These are phyloP conservation scores for Chironex yamaguchii DNA, from an alignment of 30 jellyfish, hydroid and myxozoan species.

Conservation along the genomic window DNA sequence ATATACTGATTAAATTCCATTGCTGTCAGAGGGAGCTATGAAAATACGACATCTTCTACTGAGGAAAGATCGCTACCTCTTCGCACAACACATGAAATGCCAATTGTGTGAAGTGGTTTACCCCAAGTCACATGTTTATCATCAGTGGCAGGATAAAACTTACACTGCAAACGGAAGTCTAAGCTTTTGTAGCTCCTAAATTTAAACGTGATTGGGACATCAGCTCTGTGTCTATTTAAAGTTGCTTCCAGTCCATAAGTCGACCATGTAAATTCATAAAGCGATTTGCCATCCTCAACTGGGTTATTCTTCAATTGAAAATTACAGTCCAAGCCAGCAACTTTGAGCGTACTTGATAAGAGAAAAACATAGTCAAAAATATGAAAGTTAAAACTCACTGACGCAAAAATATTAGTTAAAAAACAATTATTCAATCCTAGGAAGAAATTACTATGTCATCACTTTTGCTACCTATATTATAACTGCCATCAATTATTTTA, in stretches of 20 bases:
- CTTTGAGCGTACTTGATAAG: constrained; percentile 57
- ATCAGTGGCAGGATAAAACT: constrained; percentile 86
- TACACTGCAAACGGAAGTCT: constrained; percentile 87
- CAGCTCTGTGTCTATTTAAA: constrained; percentile 79
- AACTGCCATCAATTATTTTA: no score
- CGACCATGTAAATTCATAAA: constrained; percentile 90
- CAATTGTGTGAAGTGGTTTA: constrained; percentile 59
- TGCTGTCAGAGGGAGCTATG: no score
- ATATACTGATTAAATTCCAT: no score
- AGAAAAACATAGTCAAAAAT: neutral
- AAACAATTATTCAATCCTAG: neutral
- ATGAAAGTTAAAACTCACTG: no score
- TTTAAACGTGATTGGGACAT: constrained; percentile 79
- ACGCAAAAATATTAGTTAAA: neutral
- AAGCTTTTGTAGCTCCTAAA: constrained; percentile 86
- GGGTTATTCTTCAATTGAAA: constrained; percentile 75
- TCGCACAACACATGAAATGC: constrained; percentile 84
- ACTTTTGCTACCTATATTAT: no score
- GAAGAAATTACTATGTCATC: no score
- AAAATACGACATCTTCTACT: constrained; percentile 78
- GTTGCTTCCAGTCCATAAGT: constrained; percentile 93
- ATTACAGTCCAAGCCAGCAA: constrained; percentile 88
- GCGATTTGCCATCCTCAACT: constrained; percentile 72
- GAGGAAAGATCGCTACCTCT: constrained; percentile 86
- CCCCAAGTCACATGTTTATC: constrained; percentile 91